Evolutionary conservation across 1,140 invertebrate species (phyloP).

Genomic region (Solenopsis fugax): DNA sequence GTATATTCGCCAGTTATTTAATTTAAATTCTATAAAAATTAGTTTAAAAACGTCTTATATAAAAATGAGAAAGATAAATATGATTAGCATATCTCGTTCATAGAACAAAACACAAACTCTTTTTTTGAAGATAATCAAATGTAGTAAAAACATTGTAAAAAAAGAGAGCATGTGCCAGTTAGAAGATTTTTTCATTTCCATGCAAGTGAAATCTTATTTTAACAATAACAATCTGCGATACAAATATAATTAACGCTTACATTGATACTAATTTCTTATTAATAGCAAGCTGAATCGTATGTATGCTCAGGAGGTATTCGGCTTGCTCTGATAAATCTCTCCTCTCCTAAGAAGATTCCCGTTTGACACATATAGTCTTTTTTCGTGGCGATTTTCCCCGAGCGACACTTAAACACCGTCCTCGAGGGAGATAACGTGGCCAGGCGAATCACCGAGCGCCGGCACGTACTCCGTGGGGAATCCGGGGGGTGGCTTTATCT

Average conservation of each 20-base stretch:
- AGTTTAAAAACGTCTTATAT: neutral
- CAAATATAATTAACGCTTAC: neutral
- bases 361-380: neutral
- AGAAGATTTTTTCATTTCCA: neutral
- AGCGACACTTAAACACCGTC: neutral
- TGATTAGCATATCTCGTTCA: neutral
- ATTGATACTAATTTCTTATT: neutral
- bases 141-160: neutral
- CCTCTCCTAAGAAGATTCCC: neutral
- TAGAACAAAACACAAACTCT: neutral
- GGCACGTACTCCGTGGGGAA: slow-evolving; percentile 7
- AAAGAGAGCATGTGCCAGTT: neutral
- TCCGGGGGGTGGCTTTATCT: slow-evolving; percentile 16
- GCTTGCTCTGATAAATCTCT: neutral
- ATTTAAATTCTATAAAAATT: neutral
- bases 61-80: neutral
- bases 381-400: neutral
- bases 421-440: neutral
- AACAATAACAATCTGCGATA: neutral
- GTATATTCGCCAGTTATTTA: neutral
- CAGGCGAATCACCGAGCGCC: neutral
- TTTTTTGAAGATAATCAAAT: neutral
- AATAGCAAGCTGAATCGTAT: neutral
- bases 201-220: neutral
- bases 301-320: neutral